Base-by-base conservation (phyloP, 2,113 vertebrate species). In the Platanista minor region DNA sequence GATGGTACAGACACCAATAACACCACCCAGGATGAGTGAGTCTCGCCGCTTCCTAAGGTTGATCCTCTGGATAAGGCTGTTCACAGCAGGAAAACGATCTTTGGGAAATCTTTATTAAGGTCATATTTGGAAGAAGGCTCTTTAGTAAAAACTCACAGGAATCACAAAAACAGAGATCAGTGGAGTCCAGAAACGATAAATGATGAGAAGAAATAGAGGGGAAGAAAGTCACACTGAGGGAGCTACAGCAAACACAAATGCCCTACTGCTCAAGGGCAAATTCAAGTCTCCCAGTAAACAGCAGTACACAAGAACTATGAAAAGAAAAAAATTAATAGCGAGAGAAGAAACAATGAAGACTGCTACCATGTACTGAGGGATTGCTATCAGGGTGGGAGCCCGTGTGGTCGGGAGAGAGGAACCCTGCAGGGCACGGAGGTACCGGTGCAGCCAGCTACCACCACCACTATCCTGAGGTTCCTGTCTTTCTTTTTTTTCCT, bases 51-150 rank as follows among this genome's bases (percentile, higher is more conserved):
- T 99, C 84, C 99, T 99, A 43, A 99, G 98, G 98, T 99, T 99
- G 99, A 99, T 99, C 98, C 99, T 98, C 97, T 99, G 99, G 97
- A 99, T 99, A 97, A 99, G 99, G 98, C 98, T 99, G 98, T 99
- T 99, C 97, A 99, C 99, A 39, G 99, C 99, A 87, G 99, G 99
- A 95, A 99, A 99, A 71, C 99, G 99, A 97, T 99, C 99, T 99
- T 49, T 88, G 91, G 43, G 78, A 92, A 91, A 69, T 25, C 21
- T 85, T 98, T 96, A 98, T 99, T 98, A 99, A 99, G 99, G 98
- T 57, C 57, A 20, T 20, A 93, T 17, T 93, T 96, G 41, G 83
- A 97, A 95, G 66, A 17, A 94, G 15, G 0, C 36, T 82, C 66
- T 94, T 78, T 77, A 74, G 43, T 59, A 72, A 95, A 64, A 97